A percentile compares a stretch with the other conserved stretches of the same genome.
Conservation (phyloP, 1,140 invertebrate genomes). For the Conus betulinus region DNA sequence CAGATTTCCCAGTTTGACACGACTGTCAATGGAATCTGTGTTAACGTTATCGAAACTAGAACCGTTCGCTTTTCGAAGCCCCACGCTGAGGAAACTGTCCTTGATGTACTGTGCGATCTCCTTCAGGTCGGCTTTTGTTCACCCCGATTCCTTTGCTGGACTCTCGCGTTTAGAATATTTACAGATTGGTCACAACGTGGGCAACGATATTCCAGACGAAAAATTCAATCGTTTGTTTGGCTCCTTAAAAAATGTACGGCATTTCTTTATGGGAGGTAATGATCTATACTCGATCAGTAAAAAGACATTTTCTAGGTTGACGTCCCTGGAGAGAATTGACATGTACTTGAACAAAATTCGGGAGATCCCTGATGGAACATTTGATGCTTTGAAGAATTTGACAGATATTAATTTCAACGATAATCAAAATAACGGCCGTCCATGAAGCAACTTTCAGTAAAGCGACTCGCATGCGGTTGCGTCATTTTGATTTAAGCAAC, state of each 20-base stretch:
- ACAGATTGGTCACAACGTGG: not conserved
- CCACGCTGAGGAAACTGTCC: not conserved
- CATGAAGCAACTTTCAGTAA: not conserved
- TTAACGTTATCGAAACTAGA: not conserved
- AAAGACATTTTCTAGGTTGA: not conserved
- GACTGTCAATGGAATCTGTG: not conserved
- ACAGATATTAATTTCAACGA: not conserved
- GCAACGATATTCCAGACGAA: not conserved
- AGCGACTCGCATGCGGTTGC: not conserved
- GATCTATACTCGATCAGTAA: not conserved
- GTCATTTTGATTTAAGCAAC: not conserved
- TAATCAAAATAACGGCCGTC: not conserved
- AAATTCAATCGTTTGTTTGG: not conserved
- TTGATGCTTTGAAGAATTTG: slow-evolving; percentile 19
- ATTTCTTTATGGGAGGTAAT: not conserved
- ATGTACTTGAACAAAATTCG: not conserved
- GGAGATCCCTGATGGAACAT: slow-evolving; percentile 8
- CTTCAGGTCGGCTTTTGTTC: not conserved
- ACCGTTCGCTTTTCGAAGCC: not conserved
- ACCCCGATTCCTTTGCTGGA: slow-evolving; percentile 7
- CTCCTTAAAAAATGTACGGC: not conserved
- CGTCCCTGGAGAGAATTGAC: not conserved
- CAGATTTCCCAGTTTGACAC: not conserved
- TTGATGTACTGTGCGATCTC: not conserved
- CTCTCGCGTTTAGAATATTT: not conserved